These are phyloP conservation scores for Styela clava DNA, from an alignment of 23 tunicate genomes.

Conservation along the genomic window DNA sequence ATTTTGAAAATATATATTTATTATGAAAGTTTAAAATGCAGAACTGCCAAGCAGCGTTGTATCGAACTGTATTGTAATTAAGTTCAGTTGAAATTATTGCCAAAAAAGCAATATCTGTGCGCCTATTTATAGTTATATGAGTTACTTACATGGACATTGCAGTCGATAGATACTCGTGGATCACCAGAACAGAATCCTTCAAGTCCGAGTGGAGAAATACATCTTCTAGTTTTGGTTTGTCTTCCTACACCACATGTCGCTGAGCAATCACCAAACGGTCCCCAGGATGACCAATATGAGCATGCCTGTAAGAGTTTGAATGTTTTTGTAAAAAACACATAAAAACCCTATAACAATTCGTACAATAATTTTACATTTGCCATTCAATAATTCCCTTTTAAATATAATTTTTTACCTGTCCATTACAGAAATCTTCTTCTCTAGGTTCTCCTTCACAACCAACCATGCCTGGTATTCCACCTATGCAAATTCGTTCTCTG, in stretches of 20 bases:
- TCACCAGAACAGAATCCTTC: slow-evolving; percentile 24
- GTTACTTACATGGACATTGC: slow-evolving; percentile 20
- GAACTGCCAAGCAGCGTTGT: too few species aligned
- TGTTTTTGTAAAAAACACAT: too few species aligned
- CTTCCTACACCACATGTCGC: slow-evolving; percentile 46
- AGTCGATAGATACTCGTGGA: neutral
- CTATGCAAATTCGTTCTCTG: slow-evolving; percentile 36
- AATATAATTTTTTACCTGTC: slow-evolving; percentile 17
- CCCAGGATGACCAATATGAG: slow-evolving; percentile 66
- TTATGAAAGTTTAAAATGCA: too few species aligned
- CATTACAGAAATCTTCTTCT: slow-evolving; percentile 17
- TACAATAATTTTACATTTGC: too few species aligned
- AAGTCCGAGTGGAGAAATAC: slow-evolving; percentile 37
- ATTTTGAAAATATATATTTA: too few species aligned
- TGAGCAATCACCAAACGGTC: slow-evolving; percentile 30
- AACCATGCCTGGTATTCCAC: slow-evolving; percentile 32
- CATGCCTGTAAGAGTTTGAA: slow-evolving; percentile 39
- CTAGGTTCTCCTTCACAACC: slow-evolving; percentile 47
- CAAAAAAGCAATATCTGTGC: too few species aligned
- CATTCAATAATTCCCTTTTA: too few species aligned
- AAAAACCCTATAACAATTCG: too few species aligned
- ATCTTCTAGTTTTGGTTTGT: slow-evolving; percentile 34
- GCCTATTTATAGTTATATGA: too few species aligned
- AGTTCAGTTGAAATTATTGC: too few species aligned
- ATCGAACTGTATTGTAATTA: too few species aligned